Conservation (phyloP, 2,888 invertebrate genomes). For the Clunio marinus region DNA sequence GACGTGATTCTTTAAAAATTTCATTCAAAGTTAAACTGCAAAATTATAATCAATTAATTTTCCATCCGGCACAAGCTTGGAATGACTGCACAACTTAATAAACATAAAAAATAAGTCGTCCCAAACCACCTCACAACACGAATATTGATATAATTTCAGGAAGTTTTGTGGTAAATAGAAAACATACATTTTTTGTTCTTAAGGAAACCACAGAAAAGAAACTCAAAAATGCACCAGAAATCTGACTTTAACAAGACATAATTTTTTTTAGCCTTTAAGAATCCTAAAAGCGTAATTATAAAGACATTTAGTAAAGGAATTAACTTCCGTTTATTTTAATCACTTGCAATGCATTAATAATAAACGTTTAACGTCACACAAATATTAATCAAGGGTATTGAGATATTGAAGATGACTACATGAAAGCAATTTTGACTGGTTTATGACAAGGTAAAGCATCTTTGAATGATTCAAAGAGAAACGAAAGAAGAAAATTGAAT, state of each 20-base stretch:
- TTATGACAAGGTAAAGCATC: background rate
- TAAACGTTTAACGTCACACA: background rate
- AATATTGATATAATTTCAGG: background rate
- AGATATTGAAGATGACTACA: background rate
- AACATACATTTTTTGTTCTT: too few relatives aligned
- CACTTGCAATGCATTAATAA: background rate
- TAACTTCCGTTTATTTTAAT: conserved; percentile 12
- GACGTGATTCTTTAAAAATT: background rate
- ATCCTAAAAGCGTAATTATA: conserved; percentile 19
- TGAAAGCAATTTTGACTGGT: background rate
- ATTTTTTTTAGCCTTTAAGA: background rate
- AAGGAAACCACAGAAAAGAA: conserved; percentile 11
- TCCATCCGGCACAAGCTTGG: conserved; percentile 16
- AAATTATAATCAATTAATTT: conserved; percentile 34
- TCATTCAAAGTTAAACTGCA: background rate
- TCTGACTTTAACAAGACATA: conserved; percentile 30
- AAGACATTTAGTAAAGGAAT: conserved; percentile 17
- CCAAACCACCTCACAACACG: conserved; percentile 13
- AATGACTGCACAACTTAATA: conserved; percentile 16
- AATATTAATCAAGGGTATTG: background rate
- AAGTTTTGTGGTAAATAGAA: conserved; percentile 27
- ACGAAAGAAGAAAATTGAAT: conserved; percentile 16
- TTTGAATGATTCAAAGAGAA: background rate
- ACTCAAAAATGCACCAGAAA: conserved; percentile 1
- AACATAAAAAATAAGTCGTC: background rate